A percentile compares a stretch with the other conserved stretches of the same genome.
phyloP scores from a whole-genome alignment of 2,888 invertebrate genomes.

The Hipparchia sbordonii region DNA sequence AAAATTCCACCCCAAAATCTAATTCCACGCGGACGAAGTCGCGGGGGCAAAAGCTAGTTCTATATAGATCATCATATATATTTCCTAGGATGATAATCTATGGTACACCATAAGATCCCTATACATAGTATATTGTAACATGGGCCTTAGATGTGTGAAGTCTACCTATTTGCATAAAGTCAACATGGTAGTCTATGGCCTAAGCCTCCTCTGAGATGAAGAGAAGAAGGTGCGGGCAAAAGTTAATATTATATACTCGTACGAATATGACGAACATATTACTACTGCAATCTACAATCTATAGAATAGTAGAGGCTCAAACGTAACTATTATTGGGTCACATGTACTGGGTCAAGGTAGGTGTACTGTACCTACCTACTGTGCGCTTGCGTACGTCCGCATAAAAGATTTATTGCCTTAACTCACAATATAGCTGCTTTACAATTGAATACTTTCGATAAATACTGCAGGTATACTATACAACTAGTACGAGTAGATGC shows the following conservation, averaged over 20 bases:
- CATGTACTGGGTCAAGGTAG: constrained; percentile 50
- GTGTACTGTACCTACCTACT: constrained; percentile 28
- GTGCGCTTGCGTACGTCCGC: constrained; percentile 49
- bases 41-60: too few species aligned
- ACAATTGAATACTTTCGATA: constrained; percentile 70
- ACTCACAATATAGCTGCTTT: constrained; percentile 62
- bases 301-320: constrained; percentile 18
- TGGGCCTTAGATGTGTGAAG: too few species aligned
- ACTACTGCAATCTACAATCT: constrained; percentile 1
- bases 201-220: not conserved
- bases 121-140: too few species aligned
- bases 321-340: constrained; percentile 42
- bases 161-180: too few species aligned
- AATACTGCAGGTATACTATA: constrained; percentile 42
- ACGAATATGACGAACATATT: not conserved
- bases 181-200: too few species aligned
- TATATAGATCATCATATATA: too few species aligned
- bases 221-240: not conserved
- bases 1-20: too few species aligned
- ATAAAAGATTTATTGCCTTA: constrained; percentile 66
- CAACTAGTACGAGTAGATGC: constrained; percentile 31
- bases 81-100: too few species aligned
- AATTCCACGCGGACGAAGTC: too few species aligned
- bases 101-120: too few species aligned
- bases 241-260: not conserved